phyloP scores from a whole-genome alignment of 1,140 invertebrate species.

The Oppia nitens region DNA sequence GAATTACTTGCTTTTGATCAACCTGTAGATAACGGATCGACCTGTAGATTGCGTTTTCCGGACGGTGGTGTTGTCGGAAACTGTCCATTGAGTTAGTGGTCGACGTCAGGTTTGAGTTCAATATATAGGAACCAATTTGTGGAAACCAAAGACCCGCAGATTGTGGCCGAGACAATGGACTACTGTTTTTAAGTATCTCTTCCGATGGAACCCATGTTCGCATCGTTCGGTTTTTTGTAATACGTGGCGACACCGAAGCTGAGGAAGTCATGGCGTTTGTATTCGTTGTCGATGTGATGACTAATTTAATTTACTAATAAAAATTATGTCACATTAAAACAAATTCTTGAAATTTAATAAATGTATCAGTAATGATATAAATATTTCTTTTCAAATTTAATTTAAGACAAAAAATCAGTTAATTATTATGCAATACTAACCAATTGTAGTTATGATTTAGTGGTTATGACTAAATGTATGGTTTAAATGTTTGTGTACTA shows the following conservation, averaged over 20 bases:
- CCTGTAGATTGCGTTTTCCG: constrained; percentile 39
- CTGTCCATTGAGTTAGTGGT: constrained; percentile 32
- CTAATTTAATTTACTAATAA: too few relatives aligned
- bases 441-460: too few relatives aligned
- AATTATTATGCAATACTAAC: too few relatives aligned
- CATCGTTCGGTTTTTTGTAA: constrained; percentile 32
- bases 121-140: constrained; percentile 21
- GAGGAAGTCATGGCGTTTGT: constrained; percentile 12
- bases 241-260: constrained; percentile 41
- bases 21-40: constrained; percentile 41
- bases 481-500: too few relatives aligned
- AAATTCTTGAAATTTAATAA: too few relatives aligned
- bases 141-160: constrained; percentile 23
- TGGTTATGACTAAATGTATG: too few relatives aligned
- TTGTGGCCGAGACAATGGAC: constrained; percentile 21
- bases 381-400: too few relatives aligned
- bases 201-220: constrained; percentile 42
- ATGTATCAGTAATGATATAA: too few relatives aligned
- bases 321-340: too few relatives aligned
- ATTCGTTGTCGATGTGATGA: constrained; percentile 31
- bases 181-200: constrained; percentile 31
- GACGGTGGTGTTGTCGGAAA: constrained; percentile 63
- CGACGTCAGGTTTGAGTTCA: constrained; percentile 18
- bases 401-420: too few relatives aligned
- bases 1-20: constrained; percentile 86